These are phyloP conservation scores for Andrena bucephala DNA, from an alignment of 2,888 invertebrate genomes.

Conservation along the genomic window DNA sequence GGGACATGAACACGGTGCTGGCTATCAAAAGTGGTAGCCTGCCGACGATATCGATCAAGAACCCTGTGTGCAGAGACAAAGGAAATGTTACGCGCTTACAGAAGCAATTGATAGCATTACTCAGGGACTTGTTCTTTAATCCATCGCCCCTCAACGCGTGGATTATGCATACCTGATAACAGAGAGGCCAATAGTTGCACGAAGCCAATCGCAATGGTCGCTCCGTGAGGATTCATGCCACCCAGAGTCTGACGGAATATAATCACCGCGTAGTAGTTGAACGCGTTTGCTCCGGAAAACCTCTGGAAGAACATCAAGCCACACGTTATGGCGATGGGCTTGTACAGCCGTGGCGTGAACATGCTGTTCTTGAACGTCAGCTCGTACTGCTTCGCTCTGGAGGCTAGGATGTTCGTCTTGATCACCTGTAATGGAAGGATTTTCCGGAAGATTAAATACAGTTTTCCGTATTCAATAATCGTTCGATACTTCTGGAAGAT, in stretches of 20 bases:
- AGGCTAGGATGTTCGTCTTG: conserved; percentile 83
- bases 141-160: neutral
- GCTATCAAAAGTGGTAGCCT: conserved; percentile 93
- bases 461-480: no score
- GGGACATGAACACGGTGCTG: conserved; percentile 93
- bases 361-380: conserved; percentile 82
- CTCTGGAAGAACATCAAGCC: conserved; percentile 96
- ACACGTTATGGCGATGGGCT: conserved; percentile 93
- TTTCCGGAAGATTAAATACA: neutral
- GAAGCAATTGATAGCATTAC: neutral
- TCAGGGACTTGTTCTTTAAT: neutral
- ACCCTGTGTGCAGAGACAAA: conserved; percentile 79
- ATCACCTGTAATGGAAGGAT: conserved; percentile 76
- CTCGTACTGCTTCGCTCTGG: conserved; percentile 83
- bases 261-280: conserved; percentile 94
- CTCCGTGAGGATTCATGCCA: conserved; percentile 92
- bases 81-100: neutral
- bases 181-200: conserved; percentile 94
- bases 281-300: conserved; percentile 93
- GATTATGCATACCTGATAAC: conserved; percentile 87
- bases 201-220: conserved; percentile 93
- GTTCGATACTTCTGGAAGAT: neutral
- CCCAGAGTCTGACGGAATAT: conserved; percentile 94
- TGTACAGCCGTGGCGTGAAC: conserved; percentile 86
- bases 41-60: conserved; percentile 94